Conservation (phyloP, 2,888 invertebrate genomes). For the Eupithecia subfuscata region DNA sequence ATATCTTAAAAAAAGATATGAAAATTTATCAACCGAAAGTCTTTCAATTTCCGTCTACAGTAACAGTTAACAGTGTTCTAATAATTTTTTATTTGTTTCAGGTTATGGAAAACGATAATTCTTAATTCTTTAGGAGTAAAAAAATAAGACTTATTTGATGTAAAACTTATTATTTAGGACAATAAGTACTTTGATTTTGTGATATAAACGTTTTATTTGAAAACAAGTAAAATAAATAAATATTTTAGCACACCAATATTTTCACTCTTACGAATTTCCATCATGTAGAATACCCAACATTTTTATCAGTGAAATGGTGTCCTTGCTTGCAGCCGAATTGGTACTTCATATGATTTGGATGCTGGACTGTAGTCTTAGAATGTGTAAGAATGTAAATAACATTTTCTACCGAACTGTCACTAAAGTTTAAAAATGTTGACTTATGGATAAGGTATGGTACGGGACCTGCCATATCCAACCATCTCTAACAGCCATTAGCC, state of each 20-base stretch:
- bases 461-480: not conserved
- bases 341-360: not conserved
- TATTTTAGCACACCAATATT: not conserved
- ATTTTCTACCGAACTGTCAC: not conserved
- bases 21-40: not conserved
- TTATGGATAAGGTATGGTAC: not conserved
- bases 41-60: not conserved
- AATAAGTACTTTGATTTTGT: constrained; percentile 32
- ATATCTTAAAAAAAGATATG: no score
- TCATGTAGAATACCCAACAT: not conserved
- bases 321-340: no score
- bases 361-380: not conserved
- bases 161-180: constrained; percentile 37
- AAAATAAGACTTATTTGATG: constrained; percentile 55
- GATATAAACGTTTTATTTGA: constrained; percentile 35
- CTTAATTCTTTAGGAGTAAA: constrained; percentile 40
- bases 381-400: no score
- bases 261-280: not conserved
- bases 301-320: not conserved
- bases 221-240: constrained; percentile 13
- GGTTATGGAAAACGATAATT: constrained; percentile 67
- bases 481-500: not conserved
- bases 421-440: not conserved
- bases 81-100: constrained; percentile 58
- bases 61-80: not conserved